phyloP scores from a whole-genome alignment of 2,797 vertebrate species.

The Podarcis lilfordi region DNA sequence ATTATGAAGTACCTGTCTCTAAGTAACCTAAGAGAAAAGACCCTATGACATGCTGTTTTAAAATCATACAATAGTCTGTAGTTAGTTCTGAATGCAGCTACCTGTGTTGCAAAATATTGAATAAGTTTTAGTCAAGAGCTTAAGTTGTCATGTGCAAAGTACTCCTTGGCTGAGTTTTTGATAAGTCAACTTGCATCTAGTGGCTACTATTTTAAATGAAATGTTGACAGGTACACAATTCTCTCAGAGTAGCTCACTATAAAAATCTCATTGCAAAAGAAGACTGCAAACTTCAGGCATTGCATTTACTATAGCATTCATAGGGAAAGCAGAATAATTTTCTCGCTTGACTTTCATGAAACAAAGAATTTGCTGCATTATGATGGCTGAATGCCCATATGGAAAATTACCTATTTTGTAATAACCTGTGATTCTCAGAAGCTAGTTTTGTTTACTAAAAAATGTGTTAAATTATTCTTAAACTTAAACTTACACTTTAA shows the following conservation, averaged over 20 bases:
- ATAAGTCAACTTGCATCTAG: conserved; percentile 56
- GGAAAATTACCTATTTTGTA: conserved; percentile 23
- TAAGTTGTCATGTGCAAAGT: conserved; percentile 58
- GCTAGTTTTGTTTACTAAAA: background rate
- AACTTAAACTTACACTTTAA: conserved; percentile 7
- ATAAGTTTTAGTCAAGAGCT: conserved; percentile 53
- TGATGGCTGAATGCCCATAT: conserved; percentile 13
- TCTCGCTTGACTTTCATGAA: conserved; percentile 47
- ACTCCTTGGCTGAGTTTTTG: conserved; percentile 54
- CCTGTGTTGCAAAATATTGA: conserved; percentile 50
- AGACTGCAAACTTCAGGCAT: conserved; percentile 28
- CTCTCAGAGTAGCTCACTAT: conserved; percentile 51
- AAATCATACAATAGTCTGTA: conserved; percentile 50
- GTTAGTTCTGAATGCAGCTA: conserved; percentile 58
- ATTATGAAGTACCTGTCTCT: conserved; percentile 67
- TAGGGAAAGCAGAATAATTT: conserved; percentile 33
- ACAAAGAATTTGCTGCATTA: conserved; percentile 44
- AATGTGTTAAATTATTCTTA: background rate
- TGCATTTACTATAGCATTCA: conserved; percentile 32
- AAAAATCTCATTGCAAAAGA: conserved; percentile 38
- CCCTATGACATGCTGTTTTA: conserved; percentile 35
- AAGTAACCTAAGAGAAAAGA: conserved; percentile 55
- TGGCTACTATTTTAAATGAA: conserved; percentile 54
- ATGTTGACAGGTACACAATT: conserved; percentile 46
- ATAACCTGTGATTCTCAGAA: background rate